These are phyloP conservation scores for Ochotona princeps DNA, from an alignment of 2,113 vertebrate species.

Conservation along the genomic window DNA sequence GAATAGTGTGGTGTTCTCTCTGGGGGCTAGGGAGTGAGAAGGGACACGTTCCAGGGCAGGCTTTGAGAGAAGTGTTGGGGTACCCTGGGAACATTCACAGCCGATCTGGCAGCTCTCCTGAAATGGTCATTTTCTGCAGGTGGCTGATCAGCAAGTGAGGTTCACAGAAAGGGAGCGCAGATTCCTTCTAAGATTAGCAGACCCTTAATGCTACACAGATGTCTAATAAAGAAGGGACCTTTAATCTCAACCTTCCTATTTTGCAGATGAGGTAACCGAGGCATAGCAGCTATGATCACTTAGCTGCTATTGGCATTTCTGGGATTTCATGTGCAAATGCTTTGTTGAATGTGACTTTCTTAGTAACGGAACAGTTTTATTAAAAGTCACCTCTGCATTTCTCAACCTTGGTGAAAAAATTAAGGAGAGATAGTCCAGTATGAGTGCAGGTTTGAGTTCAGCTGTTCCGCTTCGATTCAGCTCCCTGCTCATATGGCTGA, in stretches of 20 bases:
- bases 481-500: too few species aligned
- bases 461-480: too few species aligned
- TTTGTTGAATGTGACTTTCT: conserved; percentile 19
- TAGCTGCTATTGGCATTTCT: not conserved
- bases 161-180: too few species aligned
- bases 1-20: not conserved
- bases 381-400: not conserved
- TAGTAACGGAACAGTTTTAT: not conserved
- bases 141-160: not conserved
- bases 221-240: not conserved
- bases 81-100: too few species aligned
- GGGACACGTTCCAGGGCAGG: too few species aligned
- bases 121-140: not conserved
- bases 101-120: not conserved
- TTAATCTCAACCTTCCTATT: not conserved
- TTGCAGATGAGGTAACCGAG: not conserved
- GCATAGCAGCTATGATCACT: not conserved
- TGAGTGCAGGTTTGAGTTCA: too few species aligned
- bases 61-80: not conserved
- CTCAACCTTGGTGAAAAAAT: conserved; percentile 21
- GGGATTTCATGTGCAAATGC: not conserved
- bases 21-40: not conserved
- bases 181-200: not conserved
- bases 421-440: not conserved
- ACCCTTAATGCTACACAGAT: not conserved